Percentiles rank a stretch among this genome's conserved stretches.
Evolutionary conservation across 2,888 invertebrate genomes (phyloP).

Genomic region (Acanthosepion esculentum): DNA sequence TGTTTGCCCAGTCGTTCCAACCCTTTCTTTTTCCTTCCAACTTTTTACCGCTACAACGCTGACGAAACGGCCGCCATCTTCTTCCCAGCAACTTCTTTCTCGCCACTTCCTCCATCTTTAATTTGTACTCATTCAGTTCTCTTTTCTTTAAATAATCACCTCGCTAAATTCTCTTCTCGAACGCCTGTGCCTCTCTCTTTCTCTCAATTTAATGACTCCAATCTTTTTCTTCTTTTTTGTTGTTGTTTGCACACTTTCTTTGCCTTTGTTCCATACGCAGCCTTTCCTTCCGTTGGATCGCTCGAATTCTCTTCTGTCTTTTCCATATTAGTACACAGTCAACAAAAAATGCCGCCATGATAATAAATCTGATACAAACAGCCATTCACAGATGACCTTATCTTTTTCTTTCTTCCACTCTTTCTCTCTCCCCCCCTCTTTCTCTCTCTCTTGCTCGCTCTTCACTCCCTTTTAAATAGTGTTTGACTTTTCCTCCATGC

Average conservation of each 20-base stretch:
- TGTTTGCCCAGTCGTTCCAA: background rate
- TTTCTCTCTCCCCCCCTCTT: too few species aligned
- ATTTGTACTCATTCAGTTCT: background rate
- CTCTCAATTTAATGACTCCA: background rate
- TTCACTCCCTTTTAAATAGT: too few species aligned
- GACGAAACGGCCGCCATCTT: background rate
- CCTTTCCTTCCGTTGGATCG: background rate
- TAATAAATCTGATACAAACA: constrained; percentile 33
- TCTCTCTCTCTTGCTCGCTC: too few species aligned
- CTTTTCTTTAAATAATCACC: constrained; percentile 8
- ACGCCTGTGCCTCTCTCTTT: background rate
- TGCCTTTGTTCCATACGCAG: background rate
- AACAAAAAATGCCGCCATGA: constrained; percentile 33
- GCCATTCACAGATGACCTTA: background rate
- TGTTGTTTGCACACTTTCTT: background rate
- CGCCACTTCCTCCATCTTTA: background rate
- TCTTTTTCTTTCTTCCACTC: background rate
- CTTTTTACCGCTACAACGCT: background rate
- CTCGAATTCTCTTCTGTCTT: constrained; percentile 33
- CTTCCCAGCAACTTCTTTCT: background rate
- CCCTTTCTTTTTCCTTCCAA: background rate
- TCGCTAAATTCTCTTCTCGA: background rate
- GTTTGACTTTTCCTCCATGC: too few species aligned
- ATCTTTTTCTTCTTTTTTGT: background rate
- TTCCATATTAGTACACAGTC: background rate